Conservation (phyloP, 2,888 invertebrate genomes). For the Hoplodrina ambigua region DNA sequence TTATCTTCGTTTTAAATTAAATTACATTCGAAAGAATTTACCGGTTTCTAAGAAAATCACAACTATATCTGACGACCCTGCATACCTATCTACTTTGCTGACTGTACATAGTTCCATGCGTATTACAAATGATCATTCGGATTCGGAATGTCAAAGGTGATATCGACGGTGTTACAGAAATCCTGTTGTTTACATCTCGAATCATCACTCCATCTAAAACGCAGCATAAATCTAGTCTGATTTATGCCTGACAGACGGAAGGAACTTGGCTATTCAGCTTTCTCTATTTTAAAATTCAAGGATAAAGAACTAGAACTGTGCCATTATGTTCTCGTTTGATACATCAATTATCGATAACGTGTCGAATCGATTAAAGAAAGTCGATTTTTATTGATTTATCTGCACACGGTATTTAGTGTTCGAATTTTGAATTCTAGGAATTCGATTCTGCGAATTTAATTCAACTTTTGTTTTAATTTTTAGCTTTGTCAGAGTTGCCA, state of each 20-base stretch:
- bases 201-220: conserved; percentile 60
- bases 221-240: conserved; percentile 53
- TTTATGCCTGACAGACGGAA: conserved; percentile 58
- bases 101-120: neutral
- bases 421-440: conserved; percentile 29
- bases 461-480: conserved; percentile 2
- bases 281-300: conserved; percentile 66
- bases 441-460: conserved; percentile 18
- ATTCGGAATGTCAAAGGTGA: conserved; percentile 25
- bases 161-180: conserved; percentile 26
- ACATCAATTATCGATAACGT: conserved; percentile 50
- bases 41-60: no score
- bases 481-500: conserved; percentile 10
- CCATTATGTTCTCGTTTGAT: conserved; percentile 40
- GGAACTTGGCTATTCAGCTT: conserved; percentile 53
- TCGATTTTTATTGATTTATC: conserved; percentile 54
- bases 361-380: conserved; percentile 51
- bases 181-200: conserved; percentile 54
- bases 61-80: no score
- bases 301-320: conserved; percentile 51
- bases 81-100: no score
- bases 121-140: neutral
- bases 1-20: no score
- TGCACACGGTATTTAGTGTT: conserved; percentile 42
- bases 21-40: no score